phyloP scores from a whole-genome alignment of 2,797 vertebrate species.

The Hydrophis major region DNA sequence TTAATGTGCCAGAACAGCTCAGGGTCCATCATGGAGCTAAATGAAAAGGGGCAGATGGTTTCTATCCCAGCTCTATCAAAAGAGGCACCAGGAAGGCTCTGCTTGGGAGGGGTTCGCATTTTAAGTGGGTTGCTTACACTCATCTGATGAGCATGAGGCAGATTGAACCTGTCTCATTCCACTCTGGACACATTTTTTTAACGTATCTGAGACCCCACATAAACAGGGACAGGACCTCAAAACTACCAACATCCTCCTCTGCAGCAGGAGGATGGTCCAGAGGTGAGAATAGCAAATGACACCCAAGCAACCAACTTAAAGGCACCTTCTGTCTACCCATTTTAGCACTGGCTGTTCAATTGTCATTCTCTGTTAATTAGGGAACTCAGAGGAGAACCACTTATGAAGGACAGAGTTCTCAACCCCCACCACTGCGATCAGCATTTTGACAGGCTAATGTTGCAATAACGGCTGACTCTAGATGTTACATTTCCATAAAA shows the following conservation, averaged over 20 bases:
- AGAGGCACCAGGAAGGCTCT: neutral
- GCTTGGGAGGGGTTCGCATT: neutral
- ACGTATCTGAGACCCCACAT: neutral
- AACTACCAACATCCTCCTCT: neutral
- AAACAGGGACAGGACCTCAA: neutral
- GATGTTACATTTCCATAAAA: neutral
- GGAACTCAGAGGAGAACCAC: neutral
- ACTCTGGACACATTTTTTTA: conserved; percentile 1
- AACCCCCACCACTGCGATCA: neutral
- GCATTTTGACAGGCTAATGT: neutral
- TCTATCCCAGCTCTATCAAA: conserved; percentile 10
- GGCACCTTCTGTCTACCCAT: neutral
- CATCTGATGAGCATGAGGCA: conserved; percentile 8
- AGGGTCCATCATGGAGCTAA: neutral
- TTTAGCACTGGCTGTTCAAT: neutral
- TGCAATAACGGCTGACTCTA: neutral
- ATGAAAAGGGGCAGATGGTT: conserved; percentile 21
- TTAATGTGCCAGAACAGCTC: conserved; percentile 9
- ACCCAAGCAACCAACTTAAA: neutral
- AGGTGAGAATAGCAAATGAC: neutral
- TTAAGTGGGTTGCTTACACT: conserved; percentile 1
- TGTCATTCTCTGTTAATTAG: conserved; percentile 5
- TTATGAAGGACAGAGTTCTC: neutral
- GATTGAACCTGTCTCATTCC: conserved; percentile 23
- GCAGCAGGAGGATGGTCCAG: neutral